These are phyloP conservation scores for Periophthalmus magnuspinnatus DNA, from an alignment of 2,797 vertebrate species.

Conservation along the genomic window DNA sequence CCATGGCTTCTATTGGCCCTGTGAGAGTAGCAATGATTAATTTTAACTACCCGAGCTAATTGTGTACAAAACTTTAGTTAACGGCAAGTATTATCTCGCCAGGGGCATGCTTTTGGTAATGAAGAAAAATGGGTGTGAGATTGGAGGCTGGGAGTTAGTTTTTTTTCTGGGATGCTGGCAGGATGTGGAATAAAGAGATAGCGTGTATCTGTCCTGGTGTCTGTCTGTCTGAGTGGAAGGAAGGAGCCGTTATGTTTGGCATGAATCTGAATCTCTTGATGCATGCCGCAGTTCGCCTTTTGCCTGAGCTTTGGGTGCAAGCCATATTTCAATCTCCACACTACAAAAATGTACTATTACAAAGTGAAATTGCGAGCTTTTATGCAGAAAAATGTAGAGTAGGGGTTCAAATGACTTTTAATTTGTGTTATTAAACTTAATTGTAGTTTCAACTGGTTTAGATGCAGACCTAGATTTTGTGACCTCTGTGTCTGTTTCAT, in stretches of 20 bases:
- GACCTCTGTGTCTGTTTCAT: too few species aligned
- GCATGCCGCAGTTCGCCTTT: conserved; percentile 50
- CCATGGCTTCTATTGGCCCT: conserved; percentile 54
- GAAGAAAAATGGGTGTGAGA: conserved; percentile 72
- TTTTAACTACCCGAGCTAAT: conserved; percentile 77
- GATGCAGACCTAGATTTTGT: background rate
- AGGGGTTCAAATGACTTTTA: background rate
- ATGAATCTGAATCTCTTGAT: conserved; percentile 57
- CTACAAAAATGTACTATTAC: too few species aligned
- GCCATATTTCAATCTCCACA: conserved; percentile 10
- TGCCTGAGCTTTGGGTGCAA: conserved; percentile 38
- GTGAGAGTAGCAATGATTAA: conserved; percentile 71
- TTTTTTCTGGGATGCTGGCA: conserved; percentile 38
- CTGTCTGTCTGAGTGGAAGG: conserved; percentile 56
- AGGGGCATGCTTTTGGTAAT: conserved; percentile 68
- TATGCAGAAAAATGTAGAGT: too few species aligned
- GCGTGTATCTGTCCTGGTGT: conserved; percentile 42
- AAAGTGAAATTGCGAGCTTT: too few species aligned
- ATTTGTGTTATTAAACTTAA: background rate
- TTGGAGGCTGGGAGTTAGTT: conserved; percentile 59
- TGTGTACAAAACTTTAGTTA: conserved; percentile 78
- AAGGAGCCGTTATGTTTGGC: conserved; percentile 58
- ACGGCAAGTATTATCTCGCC: conserved; percentile 74
- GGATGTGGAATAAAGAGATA: conserved; percentile 62
- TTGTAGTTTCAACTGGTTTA: background rate